Evolutionary conservation across 1,140 invertebrate species (phyloP).

Genomic region (Gonatopus flavifemur): DNA sequence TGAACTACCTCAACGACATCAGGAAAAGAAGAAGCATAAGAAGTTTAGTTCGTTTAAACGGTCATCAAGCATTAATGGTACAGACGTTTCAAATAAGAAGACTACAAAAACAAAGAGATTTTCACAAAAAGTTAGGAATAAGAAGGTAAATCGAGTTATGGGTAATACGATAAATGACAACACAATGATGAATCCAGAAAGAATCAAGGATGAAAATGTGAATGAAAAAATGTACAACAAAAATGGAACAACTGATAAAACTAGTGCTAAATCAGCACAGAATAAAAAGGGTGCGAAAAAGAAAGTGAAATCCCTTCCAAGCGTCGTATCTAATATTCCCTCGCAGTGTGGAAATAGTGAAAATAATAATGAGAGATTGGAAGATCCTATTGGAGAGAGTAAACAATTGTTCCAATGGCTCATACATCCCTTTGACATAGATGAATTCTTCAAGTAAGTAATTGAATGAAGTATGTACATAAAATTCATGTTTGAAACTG

Average conservation of each 20-base stretch:
- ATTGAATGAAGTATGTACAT: constrained; percentile 1
- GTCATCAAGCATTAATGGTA: too few species aligned
- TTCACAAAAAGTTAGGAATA: not conserved
- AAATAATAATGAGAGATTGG: not conserved
- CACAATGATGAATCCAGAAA: not conserved
- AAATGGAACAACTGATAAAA: not conserved
- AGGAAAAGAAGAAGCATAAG: too few species aligned
- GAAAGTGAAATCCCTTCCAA: too few species aligned
- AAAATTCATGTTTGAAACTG: constrained; percentile 8
- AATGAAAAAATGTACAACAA: not conserved
- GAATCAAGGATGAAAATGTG: not conserved
- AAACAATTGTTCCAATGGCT: constrained; percentile 70
- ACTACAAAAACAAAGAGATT: not conserved
- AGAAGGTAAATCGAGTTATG: not conserved
- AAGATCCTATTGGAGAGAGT: constrained; percentile 62
- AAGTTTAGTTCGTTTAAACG: too few species aligned
- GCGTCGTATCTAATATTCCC: not conserved
- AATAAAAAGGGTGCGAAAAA: not conserved
- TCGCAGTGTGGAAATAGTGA: not conserved
- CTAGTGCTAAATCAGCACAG: not conserved
- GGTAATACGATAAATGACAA: not conserved
- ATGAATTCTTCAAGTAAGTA: constrained; percentile 67
- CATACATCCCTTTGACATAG: constrained; percentile 65
- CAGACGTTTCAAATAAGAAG: not conserved
- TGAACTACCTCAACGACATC: not conserved